phyloP scores from a whole-genome alignment of 1,140 invertebrate genomes.

The Drosophila erecta region DNA sequence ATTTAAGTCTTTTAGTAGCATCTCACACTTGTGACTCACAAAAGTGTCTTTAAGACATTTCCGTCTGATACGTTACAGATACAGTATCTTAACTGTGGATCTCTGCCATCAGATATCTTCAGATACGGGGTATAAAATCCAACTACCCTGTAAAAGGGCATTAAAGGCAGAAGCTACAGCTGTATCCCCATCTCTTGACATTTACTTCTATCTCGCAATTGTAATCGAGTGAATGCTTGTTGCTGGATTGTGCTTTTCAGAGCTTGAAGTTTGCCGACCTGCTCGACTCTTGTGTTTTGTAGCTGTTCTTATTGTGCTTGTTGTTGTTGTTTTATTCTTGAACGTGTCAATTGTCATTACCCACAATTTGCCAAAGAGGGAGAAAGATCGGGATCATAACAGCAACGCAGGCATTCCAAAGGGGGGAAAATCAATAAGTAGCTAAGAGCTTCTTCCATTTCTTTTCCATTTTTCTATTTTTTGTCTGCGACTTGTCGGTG shows the following conservation, averaged over 20 bases:
- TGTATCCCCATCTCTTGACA: slow-evolving; percentile 37
- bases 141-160: slow-evolving; percentile 11
- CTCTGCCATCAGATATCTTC: background rate
- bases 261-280: slow-evolving; percentile 59
- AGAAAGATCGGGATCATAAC: slow-evolving; percentile 20
- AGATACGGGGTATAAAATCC: background rate
- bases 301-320: background rate
- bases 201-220: slow-evolving; percentile 39
- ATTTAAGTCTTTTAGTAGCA: background rate
- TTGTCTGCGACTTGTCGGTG: slow-evolving; percentile 48
- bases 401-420: background rate
- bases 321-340: slow-evolving; percentile 17
- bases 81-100: background rate
- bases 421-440: slow-evolving; percentile 63
- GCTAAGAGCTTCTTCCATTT: slow-evolving; percentile 48
- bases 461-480: slow-evolving; percentile 40
- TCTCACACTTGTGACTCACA: background rate
- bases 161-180: slow-evolving; percentile 19
- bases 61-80: background rate
- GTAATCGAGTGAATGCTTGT: slow-evolving; percentile 38
- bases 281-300: slow-evolving; percentile 13
- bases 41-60: background rate
- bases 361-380: slow-evolving; percentile 32
- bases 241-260: slow-evolving; percentile 56
- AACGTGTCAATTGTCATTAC: slow-evolving; percentile 48